Conservation (phyloP, 1,140 invertebrate genomes). For the Micrasema longulum region DNA sequence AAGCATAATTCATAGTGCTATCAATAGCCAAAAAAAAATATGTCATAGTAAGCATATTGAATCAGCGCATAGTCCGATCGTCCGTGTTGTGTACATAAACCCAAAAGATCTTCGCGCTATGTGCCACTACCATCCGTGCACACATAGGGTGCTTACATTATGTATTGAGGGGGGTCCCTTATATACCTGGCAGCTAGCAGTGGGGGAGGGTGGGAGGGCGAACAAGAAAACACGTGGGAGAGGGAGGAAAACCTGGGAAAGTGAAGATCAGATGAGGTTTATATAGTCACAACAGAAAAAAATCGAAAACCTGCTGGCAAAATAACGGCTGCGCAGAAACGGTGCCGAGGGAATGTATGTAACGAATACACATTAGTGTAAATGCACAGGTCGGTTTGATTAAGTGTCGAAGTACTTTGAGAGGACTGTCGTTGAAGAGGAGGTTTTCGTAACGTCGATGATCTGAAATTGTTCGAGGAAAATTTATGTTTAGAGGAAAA, state of each 20-base stretch:
- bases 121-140: conserved; percentile 45
- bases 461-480: background rate
- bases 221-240: conserved; percentile 27
- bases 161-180: conserved; percentile 34
- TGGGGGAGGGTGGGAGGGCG: conserved; percentile 11
- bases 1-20: no score
- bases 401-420: background rate
- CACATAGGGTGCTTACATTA: conserved; percentile 47
- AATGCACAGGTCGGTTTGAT: background rate
- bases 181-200: conserved; percentile 36
- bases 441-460: no score
- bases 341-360: background rate
- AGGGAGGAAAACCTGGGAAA: conserved; percentile 41
- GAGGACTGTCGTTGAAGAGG: background rate
- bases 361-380: no score
- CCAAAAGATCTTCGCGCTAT: conserved; percentile 53
- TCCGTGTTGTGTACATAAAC: conserved; percentile 51
- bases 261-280: conserved; percentile 23
- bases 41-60: no score
- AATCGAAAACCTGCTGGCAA: background rate
- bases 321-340: background rate
- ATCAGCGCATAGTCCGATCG: conserved; percentile 42
- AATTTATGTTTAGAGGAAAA: background rate
- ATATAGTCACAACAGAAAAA: background rate
- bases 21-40: no score